These are phyloP conservation scores for Corythornis vintsioides DNA, from an alignment of 2,113 vertebrate genomes.

Conservation along the genomic window DNA sequence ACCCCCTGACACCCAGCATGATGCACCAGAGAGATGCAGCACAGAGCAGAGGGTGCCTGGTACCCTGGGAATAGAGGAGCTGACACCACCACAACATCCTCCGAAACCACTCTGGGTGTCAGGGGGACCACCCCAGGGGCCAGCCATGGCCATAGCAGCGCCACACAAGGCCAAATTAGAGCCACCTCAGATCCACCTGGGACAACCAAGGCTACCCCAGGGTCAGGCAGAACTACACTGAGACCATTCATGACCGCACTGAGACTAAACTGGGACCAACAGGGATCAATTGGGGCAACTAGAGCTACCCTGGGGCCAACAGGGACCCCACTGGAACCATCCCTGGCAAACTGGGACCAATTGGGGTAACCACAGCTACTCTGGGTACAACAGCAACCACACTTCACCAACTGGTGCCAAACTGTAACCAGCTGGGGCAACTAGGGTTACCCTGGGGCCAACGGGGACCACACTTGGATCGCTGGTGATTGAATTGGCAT, in stretches of 20 bases:
- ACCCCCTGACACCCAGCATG: fast-evolving
- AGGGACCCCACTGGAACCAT: fast-evolving
- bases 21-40: fast-evolving
- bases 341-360: fast-evolving
- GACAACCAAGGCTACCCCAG: neutral
- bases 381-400: fast-evolving
- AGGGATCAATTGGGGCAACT: neutral
- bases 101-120: neutral
- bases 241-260: neutral
- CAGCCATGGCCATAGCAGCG: neutral
- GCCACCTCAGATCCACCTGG: neutral
- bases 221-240: no score
- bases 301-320: fast-evolving
- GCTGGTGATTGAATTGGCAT: fast-evolving
- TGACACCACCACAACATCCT: neutral
- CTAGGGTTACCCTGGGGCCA: neutral
- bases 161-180: neutral
- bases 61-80: neutral
- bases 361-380: neutral
- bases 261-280: neutral
- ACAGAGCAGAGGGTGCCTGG: fast-evolving
- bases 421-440: neutral
- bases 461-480: fast-evolving
- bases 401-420: fast-evolving
- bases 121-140: neutral